These are phyloP conservation scores for Portunus trituberculatus DNA, from an alignment of 1,140 invertebrate genomes.

Conservation along the genomic window DNA sequence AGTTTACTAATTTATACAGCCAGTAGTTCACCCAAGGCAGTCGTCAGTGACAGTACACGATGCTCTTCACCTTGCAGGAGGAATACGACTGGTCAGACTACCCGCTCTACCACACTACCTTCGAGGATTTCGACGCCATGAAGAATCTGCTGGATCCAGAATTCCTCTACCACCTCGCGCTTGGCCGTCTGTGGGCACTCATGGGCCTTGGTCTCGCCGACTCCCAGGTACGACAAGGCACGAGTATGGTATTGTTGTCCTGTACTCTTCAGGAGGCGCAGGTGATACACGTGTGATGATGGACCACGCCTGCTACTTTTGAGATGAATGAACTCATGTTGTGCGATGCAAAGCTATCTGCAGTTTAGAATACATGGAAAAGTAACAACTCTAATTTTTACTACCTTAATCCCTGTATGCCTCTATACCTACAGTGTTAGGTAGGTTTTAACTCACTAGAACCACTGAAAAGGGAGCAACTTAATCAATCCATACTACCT, in stretches of 20 bases:
- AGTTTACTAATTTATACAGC: no score
- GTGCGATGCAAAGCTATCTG: no score
- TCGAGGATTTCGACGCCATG: constrained; percentile 79
- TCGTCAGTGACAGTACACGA: neutral
- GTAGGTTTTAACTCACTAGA: no score
- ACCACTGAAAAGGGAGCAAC: no score
- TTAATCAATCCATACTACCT: no score
- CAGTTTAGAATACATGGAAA: no score
- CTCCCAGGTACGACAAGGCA: constrained; percentile 51
- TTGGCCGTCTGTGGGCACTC: constrained; percentile 76
- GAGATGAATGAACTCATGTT: no score
- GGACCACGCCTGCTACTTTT: no score
- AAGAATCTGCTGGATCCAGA: constrained; percentile 79
- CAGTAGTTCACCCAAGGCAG: no score
- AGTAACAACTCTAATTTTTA: no score
- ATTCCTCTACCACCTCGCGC: constrained; percentile 77
- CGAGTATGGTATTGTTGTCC: constrained; percentile 38
- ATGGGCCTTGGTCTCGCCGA: constrained; percentile 72
- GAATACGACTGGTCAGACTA: constrained; percentile 77
- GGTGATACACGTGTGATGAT: neutral
- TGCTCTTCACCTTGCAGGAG: constrained; percentile 27
- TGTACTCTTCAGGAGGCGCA: neutral
- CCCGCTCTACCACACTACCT: constrained; percentile 79
- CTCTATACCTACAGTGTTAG: no score
- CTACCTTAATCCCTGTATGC: no score